Base-by-base conservation (phyloP, 2,888 invertebrate genomes). In the Oithona nana region DNA sequence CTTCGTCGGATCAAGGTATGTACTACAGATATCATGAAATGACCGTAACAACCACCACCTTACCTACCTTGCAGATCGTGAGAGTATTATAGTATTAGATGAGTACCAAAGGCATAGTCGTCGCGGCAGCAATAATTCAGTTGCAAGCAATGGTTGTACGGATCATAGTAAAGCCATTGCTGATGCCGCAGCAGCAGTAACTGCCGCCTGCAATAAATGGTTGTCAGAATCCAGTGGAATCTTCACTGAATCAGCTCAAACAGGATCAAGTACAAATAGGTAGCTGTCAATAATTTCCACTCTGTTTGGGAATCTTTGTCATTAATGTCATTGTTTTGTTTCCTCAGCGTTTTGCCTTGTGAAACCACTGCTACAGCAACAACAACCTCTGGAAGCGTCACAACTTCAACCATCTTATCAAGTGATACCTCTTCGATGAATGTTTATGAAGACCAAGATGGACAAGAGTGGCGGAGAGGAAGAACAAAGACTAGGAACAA, bases 191-290 rank as follows among this genome's bases (percentile, higher is more conserved):
- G 39, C 39, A 6, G 39, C 54, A 20, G 22, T 6, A n/a, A 52
- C 22, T 3, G 54, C 26, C 24, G 26, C 2, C 24, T 26, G 54
- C 22, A 26, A 57, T 29, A 13, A 1, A 22, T 30, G 30, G 57
- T 31, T 28, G 22, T 57, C 57, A 20, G 59, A 59, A 49, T 59
- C 59, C 24, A 59, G 59, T 49, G 59, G 59, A 28, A 50, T 59
- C 22, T 59, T 59, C 50, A 59, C 49, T 49, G 22, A 22, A 16
- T 50, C 59, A 1, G n/a, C 28, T n/a, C 29, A 49, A 20, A 26
- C 11, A 13, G 13, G 50, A 11, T 39, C 59, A 16, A 39, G 39
- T 39, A 39, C 39, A 39, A 39, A 39, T 16, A 39, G 39, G 6
- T 6, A 11, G 39, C 39, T 11, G n/a, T n/a, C n/a, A n/a, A n/a